These are phyloP conservation scores for Drosophila lacertosa DNA, from an alignment of 1,140 invertebrate genomes.

Conservation along the genomic window DNA sequence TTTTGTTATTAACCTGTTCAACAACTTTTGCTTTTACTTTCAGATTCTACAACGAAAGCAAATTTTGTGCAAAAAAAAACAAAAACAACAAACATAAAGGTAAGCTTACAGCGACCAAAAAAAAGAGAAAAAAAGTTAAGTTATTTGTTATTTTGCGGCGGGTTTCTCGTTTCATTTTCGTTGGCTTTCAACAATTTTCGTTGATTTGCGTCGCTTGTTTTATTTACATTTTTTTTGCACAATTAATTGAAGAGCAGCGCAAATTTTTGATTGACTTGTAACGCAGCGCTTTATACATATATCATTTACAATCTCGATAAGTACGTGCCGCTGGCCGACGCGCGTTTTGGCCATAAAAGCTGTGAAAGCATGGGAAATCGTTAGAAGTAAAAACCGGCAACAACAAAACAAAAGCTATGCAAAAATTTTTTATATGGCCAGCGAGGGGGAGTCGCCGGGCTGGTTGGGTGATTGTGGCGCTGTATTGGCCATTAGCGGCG, in stretches of 20 bases:
- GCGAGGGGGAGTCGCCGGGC: not conserved
- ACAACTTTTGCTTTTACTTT: constrained; percentile 60
- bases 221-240: too few species aligned
- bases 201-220: not conserved
- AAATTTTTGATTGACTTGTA: constrained; percentile 15
- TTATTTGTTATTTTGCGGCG: constrained; percentile 33
- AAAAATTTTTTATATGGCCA: constrained; percentile 5
- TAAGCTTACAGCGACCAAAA: constrained; percentile 20
- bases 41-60: constrained; percentile 64
- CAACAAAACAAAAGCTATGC: constrained; percentile 21
- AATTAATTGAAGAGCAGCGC: constrained; percentile 20
- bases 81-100: too few species aligned
- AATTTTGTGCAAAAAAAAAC: constrained; percentile 30
- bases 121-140: constrained; percentile 14
- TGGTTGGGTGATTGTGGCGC: not conserved
- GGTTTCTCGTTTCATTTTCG: constrained; percentile 34
- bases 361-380: constrained; percentile 33
- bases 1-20: constrained; percentile 20
- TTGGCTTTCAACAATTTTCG: constrained; percentile 18
- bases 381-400: not conserved
- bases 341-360: constrained; percentile 15
- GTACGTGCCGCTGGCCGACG: not conserved
- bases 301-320: constrained; percentile 5
- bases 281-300: not conserved
- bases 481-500: constrained; percentile 60